These are phyloP conservation scores for Drosophila maculinotata DNA, from an alignment of 2,888 invertebrate genomes.

Conservation along the genomic window DNA sequence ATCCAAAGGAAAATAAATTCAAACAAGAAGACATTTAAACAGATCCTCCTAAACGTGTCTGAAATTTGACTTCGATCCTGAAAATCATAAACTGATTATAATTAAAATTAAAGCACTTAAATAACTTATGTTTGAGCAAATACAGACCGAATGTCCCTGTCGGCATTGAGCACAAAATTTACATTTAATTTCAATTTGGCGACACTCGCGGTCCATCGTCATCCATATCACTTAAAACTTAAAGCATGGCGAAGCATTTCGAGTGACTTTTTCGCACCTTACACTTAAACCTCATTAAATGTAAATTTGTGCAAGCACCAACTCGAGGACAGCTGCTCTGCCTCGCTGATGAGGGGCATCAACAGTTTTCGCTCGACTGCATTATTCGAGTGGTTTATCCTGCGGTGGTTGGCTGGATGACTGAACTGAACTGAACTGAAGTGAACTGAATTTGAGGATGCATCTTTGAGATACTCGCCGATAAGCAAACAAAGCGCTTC, in stretches of 20 bases:
- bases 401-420: constrained; percentile 16
- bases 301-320: constrained; percentile 63
- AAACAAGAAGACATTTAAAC: too few relatives aligned
- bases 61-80: too few relatives aligned
- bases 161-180: constrained; percentile 36
- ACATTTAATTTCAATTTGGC: constrained; percentile 47
- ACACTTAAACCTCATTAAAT: constrained; percentile 74
- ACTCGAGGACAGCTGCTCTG: constrained; percentile 33
- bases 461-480: constrained; percentile 50
- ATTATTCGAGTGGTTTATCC: constrained; percentile 68
- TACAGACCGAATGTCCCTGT: neutral
- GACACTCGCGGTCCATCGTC: constrained; percentile 19
- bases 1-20: too few relatives aligned
- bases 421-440: constrained; percentile 16
- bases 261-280: constrained; percentile 62
- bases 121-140: neutral
- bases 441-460: constrained; percentile 25
- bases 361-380: constrained; percentile 67
- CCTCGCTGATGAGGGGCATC: constrained; percentile 45
- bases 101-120: neutral
- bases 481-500: constrained; percentile 64
- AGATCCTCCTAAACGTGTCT: too few relatives aligned
- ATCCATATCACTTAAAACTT: constrained; percentile 31
- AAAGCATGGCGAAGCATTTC: constrained; percentile 31
- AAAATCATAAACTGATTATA: neutral